A percentile compares a stretch with the other conserved stretches of the same genome.
Conservation (phyloP, 2,888 invertebrate species). For the Linnaemya vulpina region DNA sequence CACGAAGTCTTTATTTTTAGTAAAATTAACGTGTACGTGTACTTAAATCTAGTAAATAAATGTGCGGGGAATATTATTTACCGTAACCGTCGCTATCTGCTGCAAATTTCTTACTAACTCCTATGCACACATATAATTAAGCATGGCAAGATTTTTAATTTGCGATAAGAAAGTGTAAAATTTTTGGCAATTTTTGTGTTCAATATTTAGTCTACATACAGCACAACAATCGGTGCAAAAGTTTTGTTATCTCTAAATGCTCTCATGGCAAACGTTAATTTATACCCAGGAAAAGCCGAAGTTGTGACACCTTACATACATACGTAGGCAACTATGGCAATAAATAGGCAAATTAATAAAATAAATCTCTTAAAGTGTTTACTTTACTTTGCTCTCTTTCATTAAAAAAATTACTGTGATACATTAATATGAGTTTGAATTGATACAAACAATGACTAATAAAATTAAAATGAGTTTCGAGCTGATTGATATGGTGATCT, state of each 20-base stretch:
- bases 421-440: too few species aligned
- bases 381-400: too few species aligned
- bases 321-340: too few species aligned
- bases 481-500: too few species aligned
- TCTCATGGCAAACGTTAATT: background rate
- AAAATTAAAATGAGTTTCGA: too few species aligned
- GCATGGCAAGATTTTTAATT: background rate
- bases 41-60: background rate
- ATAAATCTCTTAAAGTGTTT: too few species aligned
- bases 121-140: background rate
- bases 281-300: background rate
- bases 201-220: background rate
- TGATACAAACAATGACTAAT: too few species aligned
- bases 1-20: background rate
- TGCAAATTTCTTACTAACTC: background rate
- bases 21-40: background rate
- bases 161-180: background rate
- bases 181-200: background rate
- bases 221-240: background rate
- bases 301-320: background rate
- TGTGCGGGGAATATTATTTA: background rate
- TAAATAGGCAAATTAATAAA: too few species aligned
- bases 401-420: too few species aligned
- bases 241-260: slow-evolving; percentile 3
- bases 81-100: background rate